phyloP scores from a whole-genome alignment of 2,888 invertebrate species.

The Synergus itoensis region DNA sequence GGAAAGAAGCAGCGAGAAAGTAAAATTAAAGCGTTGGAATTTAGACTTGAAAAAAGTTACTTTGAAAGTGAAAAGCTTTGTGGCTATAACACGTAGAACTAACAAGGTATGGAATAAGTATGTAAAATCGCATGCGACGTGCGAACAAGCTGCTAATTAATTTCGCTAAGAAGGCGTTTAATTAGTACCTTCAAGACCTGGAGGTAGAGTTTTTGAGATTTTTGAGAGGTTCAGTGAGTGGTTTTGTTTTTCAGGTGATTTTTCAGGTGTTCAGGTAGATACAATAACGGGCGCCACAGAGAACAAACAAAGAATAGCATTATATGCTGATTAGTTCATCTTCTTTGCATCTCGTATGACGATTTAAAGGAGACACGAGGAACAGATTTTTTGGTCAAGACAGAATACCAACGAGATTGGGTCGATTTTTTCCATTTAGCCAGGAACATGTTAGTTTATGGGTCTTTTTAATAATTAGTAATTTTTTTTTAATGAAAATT shows the following conservation, averaged over 20 bases:
- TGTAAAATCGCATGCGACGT: constrained; percentile 61
- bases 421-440: background rate
- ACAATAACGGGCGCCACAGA: constrained; percentile 77
- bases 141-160: constrained; percentile 71
- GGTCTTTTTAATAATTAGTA: no score
- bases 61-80: background rate
- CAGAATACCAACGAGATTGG: constrained; percentile 32
- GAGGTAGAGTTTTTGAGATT: constrained; percentile 76
- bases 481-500: no score
- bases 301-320: constrained; percentile 77
- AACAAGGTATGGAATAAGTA: constrained; percentile 18
- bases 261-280: constrained; percentile 76
- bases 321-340: constrained; percentile 73
- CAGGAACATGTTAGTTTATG: background rate
- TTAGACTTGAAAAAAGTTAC: background rate
- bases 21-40: background rate
- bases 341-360: constrained; percentile 53
- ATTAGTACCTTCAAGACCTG: constrained; percentile 78
- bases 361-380: constrained; percentile 51
- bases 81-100: background rate
- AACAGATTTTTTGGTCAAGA: constrained; percentile 52
- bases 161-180: constrained; percentile 74
- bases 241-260: constrained; percentile 70
- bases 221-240: constrained; percentile 76
- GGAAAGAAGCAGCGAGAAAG: background rate